Evolutionary conservation across 2,113 vertebrate genomes (phyloP).

Genomic region (Marmota monax): DNA sequence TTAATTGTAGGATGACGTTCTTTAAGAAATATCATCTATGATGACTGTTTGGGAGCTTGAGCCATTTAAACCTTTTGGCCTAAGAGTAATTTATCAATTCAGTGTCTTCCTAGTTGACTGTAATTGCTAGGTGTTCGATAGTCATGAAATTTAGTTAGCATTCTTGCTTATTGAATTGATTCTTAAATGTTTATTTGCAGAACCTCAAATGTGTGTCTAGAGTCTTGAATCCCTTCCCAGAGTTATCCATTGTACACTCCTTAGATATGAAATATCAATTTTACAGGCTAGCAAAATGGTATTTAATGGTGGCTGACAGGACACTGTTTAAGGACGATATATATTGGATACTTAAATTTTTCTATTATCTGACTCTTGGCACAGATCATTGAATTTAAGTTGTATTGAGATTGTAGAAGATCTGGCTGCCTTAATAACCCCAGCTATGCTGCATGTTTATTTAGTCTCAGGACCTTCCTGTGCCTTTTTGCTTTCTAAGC

Average conservation of each 20-base stretch:
- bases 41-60: background rate
- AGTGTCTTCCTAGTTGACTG: background rate
- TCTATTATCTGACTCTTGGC: conserved; percentile 78
- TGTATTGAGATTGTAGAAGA: conserved; percentile 51
- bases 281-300: conserved; percentile 66
- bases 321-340: conserved; percentile 63
- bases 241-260: conserved; percentile 31
- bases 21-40: conserved; percentile 39
- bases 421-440: conserved; percentile 56
- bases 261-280: conserved; percentile 58
- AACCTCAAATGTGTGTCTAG: conserved; percentile 53
- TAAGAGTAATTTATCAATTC: background rate
- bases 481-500: conserved; percentile 69
- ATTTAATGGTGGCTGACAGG: conserved; percentile 77
- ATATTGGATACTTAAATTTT: conserved; percentile 72
- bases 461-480: conserved; percentile 34
- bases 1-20: conserved; percentile 56
- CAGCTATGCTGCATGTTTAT: conserved; percentile 54
- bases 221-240: conserved; percentile 76
- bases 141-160: conserved; percentile 38
- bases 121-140: conserved; percentile 1
- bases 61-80: background rate
- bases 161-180: conserved; percentile 70
- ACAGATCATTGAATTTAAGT: conserved; percentile 78
- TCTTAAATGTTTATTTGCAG: conserved; percentile 78